These are phyloP conservation scores for Ctenoplectra terminalis DNA, from an alignment of 1,140 invertebrate genomes.

Conservation along the genomic window DNA sequence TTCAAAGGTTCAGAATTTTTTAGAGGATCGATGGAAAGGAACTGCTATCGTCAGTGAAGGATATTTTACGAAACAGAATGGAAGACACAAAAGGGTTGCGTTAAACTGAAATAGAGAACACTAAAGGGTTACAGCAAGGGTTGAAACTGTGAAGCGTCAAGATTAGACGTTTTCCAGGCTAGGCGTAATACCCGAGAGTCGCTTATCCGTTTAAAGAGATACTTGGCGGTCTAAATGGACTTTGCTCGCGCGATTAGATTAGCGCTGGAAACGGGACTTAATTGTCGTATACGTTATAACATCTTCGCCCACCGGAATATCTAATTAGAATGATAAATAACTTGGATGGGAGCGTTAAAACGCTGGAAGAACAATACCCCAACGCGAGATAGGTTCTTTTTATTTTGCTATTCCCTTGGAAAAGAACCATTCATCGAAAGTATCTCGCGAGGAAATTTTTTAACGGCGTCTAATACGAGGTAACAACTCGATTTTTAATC, in stretches of 20 bases:
- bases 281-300: conserved; percentile 25
- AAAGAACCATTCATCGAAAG: neutral
- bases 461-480: neutral
- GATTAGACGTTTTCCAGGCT: conserved; percentile 40
- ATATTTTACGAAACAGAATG: neutral
- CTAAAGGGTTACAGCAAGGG: neutral
- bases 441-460: neutral
- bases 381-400: neutral
- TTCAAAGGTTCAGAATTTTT: too few species aligned
- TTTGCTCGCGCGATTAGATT: conserved; percentile 41
- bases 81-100: too few species aligned
- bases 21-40: too few species aligned
- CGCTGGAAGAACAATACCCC: neutral
- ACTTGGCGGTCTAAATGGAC: conserved; percentile 45
- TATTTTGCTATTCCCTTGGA: too few species aligned
- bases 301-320: neutral
- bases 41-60: neutral
- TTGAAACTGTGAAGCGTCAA: conserved; percentile 19
- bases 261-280: conserved; percentile 29
- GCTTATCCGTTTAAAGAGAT: conserved; percentile 47
- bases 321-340: conserved; percentile 32
- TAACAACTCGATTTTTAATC: neutral
- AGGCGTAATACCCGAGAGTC: conserved; percentile 10
- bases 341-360: neutral
- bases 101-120: neutral